These are phyloP conservation scores for Argyrosomus regius DNA, from an alignment of 2,797 vertebrate species.

Conservation along the genomic window DNA sequence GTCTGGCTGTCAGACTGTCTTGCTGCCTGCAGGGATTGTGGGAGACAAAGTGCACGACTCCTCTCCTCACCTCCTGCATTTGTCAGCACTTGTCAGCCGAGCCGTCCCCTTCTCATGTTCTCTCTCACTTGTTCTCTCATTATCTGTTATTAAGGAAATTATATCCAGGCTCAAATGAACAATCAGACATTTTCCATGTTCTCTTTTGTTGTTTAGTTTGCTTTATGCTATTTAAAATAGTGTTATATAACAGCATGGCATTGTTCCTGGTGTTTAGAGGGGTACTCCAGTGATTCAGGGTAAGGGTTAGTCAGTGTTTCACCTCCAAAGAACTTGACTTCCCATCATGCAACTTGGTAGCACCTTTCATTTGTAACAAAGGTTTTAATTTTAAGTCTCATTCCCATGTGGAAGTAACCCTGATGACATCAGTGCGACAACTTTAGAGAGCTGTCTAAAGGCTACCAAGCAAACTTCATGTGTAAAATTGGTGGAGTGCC, in stretches of 20 bases:
- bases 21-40: conserved; percentile 16
- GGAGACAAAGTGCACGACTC: conserved; percentile 28
- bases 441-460: background rate
- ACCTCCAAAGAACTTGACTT: background rate
- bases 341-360: conserved; percentile 1
- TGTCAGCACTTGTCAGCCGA: conserved; percentile 41
- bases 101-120: background rate
- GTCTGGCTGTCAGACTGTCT: conserved; percentile 29
- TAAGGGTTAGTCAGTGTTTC: background rate
- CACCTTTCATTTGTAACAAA: background rate
- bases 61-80: conserved; percentile 20
- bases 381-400: background rate
- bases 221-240: background rate
- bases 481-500: background rate
- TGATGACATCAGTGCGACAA: background rate
- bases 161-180: background rate
- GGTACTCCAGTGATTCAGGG: background rate
- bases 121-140: background rate
- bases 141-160: background rate
- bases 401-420: background rate
- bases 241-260: background rate
- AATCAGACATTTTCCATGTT: too few species aligned
- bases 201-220: background rate
- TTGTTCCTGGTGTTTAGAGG: background rate
- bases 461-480: background rate